These are phyloP conservation scores for Myanophis thanlyinensis DNA, from an alignment of 2,113 vertebrate species.

Conservation along the genomic window DNA sequence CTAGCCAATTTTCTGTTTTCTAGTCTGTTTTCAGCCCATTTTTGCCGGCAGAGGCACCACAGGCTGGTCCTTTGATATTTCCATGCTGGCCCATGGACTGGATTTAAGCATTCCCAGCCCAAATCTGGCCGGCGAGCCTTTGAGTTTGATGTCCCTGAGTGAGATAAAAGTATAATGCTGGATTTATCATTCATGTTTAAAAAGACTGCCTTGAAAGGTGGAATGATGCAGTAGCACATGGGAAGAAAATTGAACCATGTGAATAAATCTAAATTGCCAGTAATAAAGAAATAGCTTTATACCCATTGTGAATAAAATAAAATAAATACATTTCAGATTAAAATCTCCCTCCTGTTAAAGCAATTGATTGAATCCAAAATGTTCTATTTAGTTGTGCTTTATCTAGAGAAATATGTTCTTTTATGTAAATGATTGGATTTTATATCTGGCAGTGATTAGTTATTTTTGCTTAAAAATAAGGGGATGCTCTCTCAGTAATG, in stretches of 20 bases:
- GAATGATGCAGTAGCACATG: not conserved
- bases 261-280: not conserved
- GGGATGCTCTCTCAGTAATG: not conserved
- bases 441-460: not conserved
- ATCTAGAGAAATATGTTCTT: not conserved
- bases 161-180: too few relatives aligned
- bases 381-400: not conserved
- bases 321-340: too few relatives aligned
- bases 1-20: too few relatives aligned
- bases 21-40: too few relatives aligned
- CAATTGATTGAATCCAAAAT: not conserved
- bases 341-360: not conserved
- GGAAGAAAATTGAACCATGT: not conserved
- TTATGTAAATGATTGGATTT: not conserved
- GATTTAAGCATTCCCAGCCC: too few relatives aligned
- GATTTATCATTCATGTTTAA: not conserved
- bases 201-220: not conserved
- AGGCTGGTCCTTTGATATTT: too few relatives aligned
- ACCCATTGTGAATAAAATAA: not conserved
- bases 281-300: too few relatives aligned
- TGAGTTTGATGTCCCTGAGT: too few relatives aligned
- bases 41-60: too few relatives aligned
- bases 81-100: too few relatives aligned
- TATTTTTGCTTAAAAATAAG: not conserved
- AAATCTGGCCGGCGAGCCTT: too few relatives aligned